A percentile compares a stretch with the other conserved stretches of the same genome.
These are phyloP conservation scores for Clitarchus hookeri DNA, from an alignment of 2,888 invertebrate species.

Conservation along the genomic window DNA sequence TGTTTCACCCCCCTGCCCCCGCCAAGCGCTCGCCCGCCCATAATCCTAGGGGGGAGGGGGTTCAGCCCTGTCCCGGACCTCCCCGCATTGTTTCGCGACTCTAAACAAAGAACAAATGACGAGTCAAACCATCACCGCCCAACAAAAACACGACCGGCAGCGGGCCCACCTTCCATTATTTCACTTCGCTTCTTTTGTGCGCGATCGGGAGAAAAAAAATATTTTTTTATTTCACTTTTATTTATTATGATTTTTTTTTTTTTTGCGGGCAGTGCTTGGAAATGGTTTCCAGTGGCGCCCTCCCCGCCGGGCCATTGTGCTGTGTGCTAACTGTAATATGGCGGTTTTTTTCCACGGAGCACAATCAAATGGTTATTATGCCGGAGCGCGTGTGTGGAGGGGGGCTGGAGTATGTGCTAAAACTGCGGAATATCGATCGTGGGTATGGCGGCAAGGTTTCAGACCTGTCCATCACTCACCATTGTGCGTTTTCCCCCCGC, in stretches of 20 bases:
- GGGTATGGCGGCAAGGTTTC: neutral
- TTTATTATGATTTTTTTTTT: conserved; percentile 10
- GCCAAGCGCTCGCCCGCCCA: neutral
- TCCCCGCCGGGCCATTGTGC: neutral
- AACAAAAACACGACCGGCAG: conserved; percentile 1
- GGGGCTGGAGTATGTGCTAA: neutral
- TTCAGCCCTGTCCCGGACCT: neutral
- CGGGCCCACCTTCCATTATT: conserved; percentile 4
- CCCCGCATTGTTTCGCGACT: neutral
- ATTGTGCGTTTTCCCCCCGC: neutral
- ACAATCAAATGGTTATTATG: conserved; percentile 14
- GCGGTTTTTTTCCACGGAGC: neutral
- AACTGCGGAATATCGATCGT: neutral
- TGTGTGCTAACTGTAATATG: conserved; percentile 23
- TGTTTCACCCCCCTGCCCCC: neutral
- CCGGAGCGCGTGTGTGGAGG: neutral
- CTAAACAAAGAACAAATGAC: neutral
- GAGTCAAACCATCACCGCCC: conserved; percentile 7
- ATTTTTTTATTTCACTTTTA: neutral
- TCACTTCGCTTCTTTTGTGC: conserved; percentile 5
- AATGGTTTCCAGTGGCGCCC: conserved; percentile 7
- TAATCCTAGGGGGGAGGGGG: neutral
- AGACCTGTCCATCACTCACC: conserved; percentile 3
- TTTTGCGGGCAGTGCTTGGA: neutral
- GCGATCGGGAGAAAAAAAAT: neutral